phyloP scores from a whole-genome alignment of 2,888 invertebrate genomes.

The Chrysina gloriosa region DNA sequence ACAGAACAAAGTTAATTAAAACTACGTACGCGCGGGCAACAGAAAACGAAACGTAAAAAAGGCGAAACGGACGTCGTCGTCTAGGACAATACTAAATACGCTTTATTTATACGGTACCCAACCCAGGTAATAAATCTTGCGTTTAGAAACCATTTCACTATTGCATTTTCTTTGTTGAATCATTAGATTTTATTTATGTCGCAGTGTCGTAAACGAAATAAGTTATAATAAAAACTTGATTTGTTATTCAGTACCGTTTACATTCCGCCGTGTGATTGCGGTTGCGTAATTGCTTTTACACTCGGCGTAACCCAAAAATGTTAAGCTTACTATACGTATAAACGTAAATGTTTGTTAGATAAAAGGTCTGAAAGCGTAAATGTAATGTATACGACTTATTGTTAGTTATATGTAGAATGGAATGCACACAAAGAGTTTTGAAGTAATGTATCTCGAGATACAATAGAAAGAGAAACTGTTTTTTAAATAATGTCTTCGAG shows the following conservation, averaged over 20 bases:
- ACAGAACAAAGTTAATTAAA: slow-evolving; percentile 27
- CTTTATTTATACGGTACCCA: slow-evolving; percentile 29
- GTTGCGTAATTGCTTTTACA: neutral
- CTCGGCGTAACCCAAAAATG: no score
- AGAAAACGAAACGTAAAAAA: slow-evolving; percentile 19
- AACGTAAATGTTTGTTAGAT: no score
- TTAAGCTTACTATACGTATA: no score
- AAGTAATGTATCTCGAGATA: no score
- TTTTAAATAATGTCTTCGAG: no score
- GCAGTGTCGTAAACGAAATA: slow-evolving; percentile 9
- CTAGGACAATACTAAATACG: slow-evolving; percentile 31
- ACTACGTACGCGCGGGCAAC: slow-evolving; percentile 5
- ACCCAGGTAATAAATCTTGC: slow-evolving; percentile 29
- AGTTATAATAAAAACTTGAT: slow-evolving; percentile 24
- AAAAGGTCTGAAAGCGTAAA: no score
- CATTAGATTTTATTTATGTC: slow-evolving; percentile 30
- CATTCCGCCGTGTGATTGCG: neutral
- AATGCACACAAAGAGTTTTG: no score
- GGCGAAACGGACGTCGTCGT: slow-evolving; percentile 20
- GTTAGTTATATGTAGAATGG: no score
- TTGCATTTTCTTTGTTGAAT: slow-evolving; percentile 34
- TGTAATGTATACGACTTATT: no score
- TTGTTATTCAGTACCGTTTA: slow-evolving; percentile 26
- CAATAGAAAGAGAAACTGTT: no score
- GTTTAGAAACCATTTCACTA: slow-evolving; percentile 32